These are phyloP conservation scores for Poecilia gillii DNA, from an alignment of 2,797 vertebrate species.

Conservation along the genomic window DNA sequence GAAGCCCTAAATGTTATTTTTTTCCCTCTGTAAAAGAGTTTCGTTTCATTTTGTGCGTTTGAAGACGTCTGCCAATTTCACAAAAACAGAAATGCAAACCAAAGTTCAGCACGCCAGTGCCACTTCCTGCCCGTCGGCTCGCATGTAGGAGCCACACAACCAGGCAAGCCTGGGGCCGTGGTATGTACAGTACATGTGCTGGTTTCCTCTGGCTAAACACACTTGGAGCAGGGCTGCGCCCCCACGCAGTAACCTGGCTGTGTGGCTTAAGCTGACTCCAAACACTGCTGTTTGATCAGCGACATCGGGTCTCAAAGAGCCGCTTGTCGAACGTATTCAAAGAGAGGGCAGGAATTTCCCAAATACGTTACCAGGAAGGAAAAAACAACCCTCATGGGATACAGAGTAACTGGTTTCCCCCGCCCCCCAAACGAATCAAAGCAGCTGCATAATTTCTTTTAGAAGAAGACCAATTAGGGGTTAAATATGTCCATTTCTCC, in stretches of 20 bases:
- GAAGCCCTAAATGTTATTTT: background rate
- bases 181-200: slow-evolving; percentile 60
- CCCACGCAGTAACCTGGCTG: slow-evolving; percentile 66
- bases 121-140: slow-evolving; percentile 2
- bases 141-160: slow-evolving; percentile 26
- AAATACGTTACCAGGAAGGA: slow-evolving; percentile 43
- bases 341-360: slow-evolving; percentile 66
- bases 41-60: background rate
- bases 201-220: slow-evolving; percentile 61
- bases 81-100: background rate
- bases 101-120: background rate
- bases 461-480: background rate
- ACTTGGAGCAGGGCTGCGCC: slow-evolving; percentile 44
- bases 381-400: slow-evolving; percentile 59
- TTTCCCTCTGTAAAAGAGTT: background rate
- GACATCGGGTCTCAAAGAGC: slow-evolving; percentile 67
- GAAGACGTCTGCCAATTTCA: background rate
- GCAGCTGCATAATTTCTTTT: background rate
- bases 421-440: background rate
- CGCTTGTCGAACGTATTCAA: slow-evolving; percentile 71
- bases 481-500: slow-evolving; percentile 22
- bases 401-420: slow-evolving; percentile 32
- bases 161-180: slow-evolving; percentile 24
- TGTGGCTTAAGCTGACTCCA: slow-evolving; percentile 62
- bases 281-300: slow-evolving; percentile 72